Conservation (phyloP, 2,113 vertebrate genomes). For the Ictalurus furcatus region DNA sequence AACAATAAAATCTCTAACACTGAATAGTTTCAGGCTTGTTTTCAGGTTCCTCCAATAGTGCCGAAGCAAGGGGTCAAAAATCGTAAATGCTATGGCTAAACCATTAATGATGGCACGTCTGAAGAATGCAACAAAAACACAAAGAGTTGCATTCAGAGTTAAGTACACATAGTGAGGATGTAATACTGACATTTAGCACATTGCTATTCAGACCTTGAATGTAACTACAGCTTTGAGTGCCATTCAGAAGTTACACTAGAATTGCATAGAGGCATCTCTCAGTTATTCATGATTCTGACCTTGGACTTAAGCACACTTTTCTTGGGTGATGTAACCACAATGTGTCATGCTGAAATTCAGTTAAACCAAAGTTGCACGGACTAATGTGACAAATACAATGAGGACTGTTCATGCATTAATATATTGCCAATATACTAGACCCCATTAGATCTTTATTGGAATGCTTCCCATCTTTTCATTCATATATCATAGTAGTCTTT, state of each 20-base stretch:
- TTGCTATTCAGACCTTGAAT: neutral
- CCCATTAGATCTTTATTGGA: neutral
- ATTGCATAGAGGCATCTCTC: neutral
- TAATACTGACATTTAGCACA: neutral
- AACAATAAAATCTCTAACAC: neutral
- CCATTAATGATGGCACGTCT: neutral
- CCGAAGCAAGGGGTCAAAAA: neutral
- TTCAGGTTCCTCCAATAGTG: neutral
- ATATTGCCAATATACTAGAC: neutral
- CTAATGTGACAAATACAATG: neutral
- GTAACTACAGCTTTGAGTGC: neutral
- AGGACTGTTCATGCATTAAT: neutral
- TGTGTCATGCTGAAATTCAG: neutral
- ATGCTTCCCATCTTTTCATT: neutral
- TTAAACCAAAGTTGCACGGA: neutral
- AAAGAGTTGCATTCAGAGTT: neutral
- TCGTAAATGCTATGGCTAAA: neutral
- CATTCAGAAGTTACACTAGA: neutral
- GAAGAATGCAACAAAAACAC: neutral
- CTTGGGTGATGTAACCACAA: neutral
- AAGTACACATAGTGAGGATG: neutral
- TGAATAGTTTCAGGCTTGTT: neutral
- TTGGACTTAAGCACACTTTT: neutral
- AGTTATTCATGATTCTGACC: neutral
- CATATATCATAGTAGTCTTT: neutral